These are phyloP conservation scores for Plotosus lineatus DNA, from an alignment of 2,113 vertebrate genomes.

Conservation along the genomic window DNA sequence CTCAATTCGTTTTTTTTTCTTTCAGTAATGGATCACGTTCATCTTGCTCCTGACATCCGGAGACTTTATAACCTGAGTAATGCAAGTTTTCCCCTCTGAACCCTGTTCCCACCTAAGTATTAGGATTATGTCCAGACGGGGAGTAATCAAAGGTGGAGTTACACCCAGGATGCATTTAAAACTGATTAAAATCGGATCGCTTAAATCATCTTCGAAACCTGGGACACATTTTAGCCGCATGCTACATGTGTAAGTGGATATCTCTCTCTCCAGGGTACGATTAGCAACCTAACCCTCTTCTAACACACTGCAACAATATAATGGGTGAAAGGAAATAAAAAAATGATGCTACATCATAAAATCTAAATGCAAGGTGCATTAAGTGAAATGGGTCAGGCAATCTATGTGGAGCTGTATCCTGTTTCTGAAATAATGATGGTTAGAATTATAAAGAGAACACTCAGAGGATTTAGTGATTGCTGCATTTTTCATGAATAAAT, in stretches of 20 bases:
- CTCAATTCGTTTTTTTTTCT: constrained; percentile 14
- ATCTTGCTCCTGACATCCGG: not conserved
- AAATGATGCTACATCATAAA: not conserved
- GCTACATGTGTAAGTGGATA: not conserved
- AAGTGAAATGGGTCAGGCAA: not conserved
- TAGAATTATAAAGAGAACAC: not conserved
- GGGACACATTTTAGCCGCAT: not conserved
- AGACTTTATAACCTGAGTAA: not conserved
- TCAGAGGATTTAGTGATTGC: not conserved
- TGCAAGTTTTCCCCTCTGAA: not conserved
- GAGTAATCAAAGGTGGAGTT: not conserved
- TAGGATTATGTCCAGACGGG: not conserved
- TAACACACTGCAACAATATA: not conserved
- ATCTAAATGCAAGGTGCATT: not conserved
- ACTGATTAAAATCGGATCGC: constrained; percentile 12
- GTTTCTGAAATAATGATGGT: not conserved
- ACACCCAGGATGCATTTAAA: not conserved
- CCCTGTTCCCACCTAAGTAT: not conserved
- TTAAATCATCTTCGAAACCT: not conserved
- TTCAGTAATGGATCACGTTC: constrained; percentile 26
- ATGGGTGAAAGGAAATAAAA: no score
- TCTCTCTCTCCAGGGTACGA: not conserved
- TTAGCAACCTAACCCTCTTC: not conserved
- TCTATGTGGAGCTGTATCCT: not conserved
- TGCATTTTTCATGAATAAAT: not conserved